Evolutionary conservation across 2,797 vertebrate species (phyloP).

Genomic region (Cheirogaleus major): DNA sequence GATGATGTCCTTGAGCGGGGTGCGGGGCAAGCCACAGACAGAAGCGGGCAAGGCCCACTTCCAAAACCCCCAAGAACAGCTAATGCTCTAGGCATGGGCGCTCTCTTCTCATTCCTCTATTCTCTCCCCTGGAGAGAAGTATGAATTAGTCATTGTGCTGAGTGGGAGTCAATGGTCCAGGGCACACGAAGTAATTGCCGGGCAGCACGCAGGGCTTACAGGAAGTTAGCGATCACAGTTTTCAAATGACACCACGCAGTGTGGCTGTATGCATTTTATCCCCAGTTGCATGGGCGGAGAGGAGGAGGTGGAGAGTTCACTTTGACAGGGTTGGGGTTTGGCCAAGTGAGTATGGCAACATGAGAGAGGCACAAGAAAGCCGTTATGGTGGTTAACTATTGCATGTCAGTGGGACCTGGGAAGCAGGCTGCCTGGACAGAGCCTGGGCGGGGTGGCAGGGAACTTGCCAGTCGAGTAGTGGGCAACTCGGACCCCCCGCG

Average conservation of each 20-base stretch:
- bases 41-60: not conserved
- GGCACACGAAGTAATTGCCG: not conserved
- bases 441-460: not conserved
- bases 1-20: not conserved
- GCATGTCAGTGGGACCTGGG: not conserved
- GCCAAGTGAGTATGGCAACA: not conserved
- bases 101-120: not conserved
- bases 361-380: not conserved
- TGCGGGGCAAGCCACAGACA: not conserved
- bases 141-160: not conserved
- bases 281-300: not conserved
- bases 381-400: not conserved
- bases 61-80: not conserved
- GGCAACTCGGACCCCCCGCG: not conserved
- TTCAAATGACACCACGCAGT: accelerated
- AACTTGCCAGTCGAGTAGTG: not conserved
- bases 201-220: not conserved
- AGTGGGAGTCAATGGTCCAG: not conserved
- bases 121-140: not conserved
- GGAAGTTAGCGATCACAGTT: not conserved
- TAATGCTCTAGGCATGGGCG: accelerated
- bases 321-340: not conserved
- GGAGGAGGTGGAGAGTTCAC: not conserved
- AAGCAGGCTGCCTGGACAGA: not conserved
- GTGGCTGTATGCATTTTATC: not conserved